Evolutionary conservation across 1,140 invertebrate species (phyloP).

Genomic region (Drosophila trapezifrons): DNA sequence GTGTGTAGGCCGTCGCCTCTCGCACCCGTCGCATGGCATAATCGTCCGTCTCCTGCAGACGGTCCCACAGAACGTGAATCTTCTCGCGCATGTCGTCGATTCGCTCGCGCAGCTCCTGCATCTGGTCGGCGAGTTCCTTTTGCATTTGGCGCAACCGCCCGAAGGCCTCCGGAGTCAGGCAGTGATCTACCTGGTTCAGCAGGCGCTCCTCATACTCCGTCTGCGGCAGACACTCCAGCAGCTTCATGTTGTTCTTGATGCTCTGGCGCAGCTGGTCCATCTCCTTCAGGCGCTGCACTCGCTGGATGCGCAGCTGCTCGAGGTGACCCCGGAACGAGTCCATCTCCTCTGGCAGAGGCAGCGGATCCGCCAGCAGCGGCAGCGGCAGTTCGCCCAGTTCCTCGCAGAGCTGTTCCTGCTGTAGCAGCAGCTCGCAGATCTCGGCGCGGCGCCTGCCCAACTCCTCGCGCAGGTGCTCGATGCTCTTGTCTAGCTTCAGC

Average conservation of each 20-base stretch:
- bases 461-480: constrained; percentile 56
- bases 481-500: constrained; percentile 58
- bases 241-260: constrained; percentile 59
- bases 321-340: constrained; percentile 52
- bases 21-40: constrained; percentile 38
- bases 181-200: constrained; percentile 60
- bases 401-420: constrained; percentile 68
- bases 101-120: constrained; percentile 79
- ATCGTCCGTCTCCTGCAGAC: constrained; percentile 83
- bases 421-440: constrained; percentile 62
- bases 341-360: constrained; percentile 57
- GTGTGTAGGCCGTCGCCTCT: constrained; percentile 70
- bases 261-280: constrained; percentile 46
- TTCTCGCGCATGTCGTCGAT: constrained; percentile 85
- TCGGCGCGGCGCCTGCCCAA: constrained; percentile 47
- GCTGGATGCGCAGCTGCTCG: constrained; percentile 31
- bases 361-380: constrained; percentile 60
- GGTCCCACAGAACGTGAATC: constrained; percentile 86
- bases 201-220: constrained; percentile 59
- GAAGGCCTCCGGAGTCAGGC: constrained; percentile 57
- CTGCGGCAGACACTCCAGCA: constrained; percentile 45
- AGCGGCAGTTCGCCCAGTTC: constrained; percentile 59
- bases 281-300: constrained; percentile 33
- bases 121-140: constrained; percentile 44
- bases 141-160: constrained; percentile 48